Percentiles rank a stretch among this genome's conserved stretches.
phyloP scores from a whole-genome alignment of 2,113 vertebrate genomes.

The Oxyura jamaicensis region DNA sequence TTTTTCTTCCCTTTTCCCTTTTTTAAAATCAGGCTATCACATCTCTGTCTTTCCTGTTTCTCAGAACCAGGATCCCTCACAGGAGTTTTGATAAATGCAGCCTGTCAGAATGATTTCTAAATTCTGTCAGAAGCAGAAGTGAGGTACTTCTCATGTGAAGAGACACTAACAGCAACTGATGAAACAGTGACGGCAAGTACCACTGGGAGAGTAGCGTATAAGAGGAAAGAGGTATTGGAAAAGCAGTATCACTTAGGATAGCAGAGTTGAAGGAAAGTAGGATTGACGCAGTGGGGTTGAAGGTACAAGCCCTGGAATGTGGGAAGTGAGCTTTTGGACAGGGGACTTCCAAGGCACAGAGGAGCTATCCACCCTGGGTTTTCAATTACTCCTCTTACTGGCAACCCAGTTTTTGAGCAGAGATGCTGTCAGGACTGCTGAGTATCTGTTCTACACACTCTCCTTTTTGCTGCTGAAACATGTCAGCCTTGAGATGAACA shows the following conservation, averaged over 20 bases:
- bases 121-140: neutral
- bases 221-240: neutral
- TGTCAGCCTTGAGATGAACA: neutral
- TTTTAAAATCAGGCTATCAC: neutral
- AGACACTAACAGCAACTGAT: neutral
- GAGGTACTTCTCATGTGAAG: neutral
- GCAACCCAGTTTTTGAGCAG: neutral
- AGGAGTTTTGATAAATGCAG: neutral
- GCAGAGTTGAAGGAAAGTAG: neutral
- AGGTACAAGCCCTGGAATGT: neutral
- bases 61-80: neutral
- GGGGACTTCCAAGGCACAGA: neutral
- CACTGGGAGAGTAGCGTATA: neutral
- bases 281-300: neutral
- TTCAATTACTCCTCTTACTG: neutral
- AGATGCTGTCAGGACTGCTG: neutral
- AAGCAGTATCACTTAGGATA: neutral
- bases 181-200: neutral
- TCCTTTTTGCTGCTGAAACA: neutral
- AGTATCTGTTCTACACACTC: neutral
- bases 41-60: neutral
- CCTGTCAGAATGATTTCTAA: neutral
- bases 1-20: neutral
- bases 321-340: neutral
- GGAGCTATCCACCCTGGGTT: neutral